Base-by-base conservation (phyloP, 2,113 vertebrate species). In the Upupa epops region DNA sequence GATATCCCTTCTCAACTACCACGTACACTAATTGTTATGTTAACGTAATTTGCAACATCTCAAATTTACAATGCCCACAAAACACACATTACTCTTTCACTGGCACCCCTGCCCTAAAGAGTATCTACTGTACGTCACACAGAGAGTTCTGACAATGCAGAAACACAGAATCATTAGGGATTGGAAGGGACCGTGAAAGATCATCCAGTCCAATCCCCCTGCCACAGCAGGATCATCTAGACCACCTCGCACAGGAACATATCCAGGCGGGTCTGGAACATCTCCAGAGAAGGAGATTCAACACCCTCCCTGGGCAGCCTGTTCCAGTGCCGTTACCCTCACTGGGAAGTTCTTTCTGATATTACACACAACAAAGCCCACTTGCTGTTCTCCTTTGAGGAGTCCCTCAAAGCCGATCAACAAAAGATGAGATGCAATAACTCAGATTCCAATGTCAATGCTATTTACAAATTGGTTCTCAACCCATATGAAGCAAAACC, bases 371-470 rank as follows among this genome's bases (percentile, higher is more conserved):
- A 42, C 37, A 17, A n/a, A 48, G 18, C 4, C 42, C 13, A 25
- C 29, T 8, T 2, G 16, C 28, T 61, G 9, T 24, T 24, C 17
- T 71, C 49, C 54, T 83, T 14, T 36, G 37, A 79, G 17, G 28
- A 65, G 25, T 32, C 40, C 31, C 56, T 72, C 4, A 0, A 60
- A 48, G 34, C 29, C 0, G 0, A 51, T 5, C 17, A n/a, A 16
- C 4, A 3, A 42, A 58, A 70, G 25, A 54, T 0, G 3, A 9
- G 36, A 69, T 60, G 68, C 34, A 93, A 36, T 1, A 3, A 73
- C 34, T 58, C 24, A 63, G 20, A 37, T 45, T 32, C 22, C 31
- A 73, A 36, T 1, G 3, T 13, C 22, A 76, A 18, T 40, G 34
- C 11, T 24, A 36, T 17, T 56, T 6, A 77, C 29, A 73, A 86